Conservation (phyloP, 2,113 vertebrate genomes). For the Dasypus novemcinctus region DNA sequence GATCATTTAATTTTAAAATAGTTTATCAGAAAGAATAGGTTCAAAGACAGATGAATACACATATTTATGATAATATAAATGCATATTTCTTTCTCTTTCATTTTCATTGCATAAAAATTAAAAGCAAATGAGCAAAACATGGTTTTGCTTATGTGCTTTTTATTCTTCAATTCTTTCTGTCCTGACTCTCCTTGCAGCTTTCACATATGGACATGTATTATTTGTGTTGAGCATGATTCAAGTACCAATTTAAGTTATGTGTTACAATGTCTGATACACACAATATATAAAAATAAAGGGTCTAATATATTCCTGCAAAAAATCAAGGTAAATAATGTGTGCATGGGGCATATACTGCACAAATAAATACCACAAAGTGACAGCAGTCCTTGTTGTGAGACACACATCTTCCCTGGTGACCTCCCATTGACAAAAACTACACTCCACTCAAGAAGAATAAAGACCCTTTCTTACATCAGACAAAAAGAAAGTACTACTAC, state of each 20-base stretch:
- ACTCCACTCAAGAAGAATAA: constrained; percentile 4
- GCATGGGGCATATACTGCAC: not conserved
- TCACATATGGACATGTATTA: not conserved
- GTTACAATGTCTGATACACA: constrained; percentile 37
- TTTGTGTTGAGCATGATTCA: constrained; percentile 55
- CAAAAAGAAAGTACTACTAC: not conserved
- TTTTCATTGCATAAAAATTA: not conserved
- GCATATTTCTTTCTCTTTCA: not conserved
- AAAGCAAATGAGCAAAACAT: not conserved
- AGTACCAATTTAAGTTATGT: constrained; percentile 52
- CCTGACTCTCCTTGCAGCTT: not conserved
- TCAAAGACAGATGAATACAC: not conserved
- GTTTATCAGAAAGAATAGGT: not conserved
- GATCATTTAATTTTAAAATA: constrained; percentile 2
- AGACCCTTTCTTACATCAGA: not conserved
- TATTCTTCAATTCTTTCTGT: not conserved
- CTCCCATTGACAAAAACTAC: not conserved
- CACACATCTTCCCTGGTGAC: constrained; percentile 40
- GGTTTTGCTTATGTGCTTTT: not conserved
- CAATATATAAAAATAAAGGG: constrained; percentile 39
- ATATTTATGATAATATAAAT: not conserved
- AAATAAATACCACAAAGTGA: constrained; percentile 59
- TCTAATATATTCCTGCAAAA: constrained; percentile 59
- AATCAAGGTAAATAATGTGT: constrained; percentile 56
- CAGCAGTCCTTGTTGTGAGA: not conserved